Percentiles rank a stretch among this genome's conserved stretches.
Conservation (phyloP, 2,113 vertebrate genomes). For the Ameiurus melas region DNA sequence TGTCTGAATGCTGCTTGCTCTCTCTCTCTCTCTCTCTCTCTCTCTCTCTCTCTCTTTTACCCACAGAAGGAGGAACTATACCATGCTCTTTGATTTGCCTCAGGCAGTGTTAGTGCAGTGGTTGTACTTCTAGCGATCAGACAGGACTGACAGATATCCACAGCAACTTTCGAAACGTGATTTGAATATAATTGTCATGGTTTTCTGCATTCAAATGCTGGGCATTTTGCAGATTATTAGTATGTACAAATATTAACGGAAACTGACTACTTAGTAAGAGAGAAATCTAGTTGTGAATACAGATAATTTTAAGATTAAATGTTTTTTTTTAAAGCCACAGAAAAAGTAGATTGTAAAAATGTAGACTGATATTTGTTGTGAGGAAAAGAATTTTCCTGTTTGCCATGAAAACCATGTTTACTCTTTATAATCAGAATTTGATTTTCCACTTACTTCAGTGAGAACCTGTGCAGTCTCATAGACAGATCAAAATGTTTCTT, state of each 20-base stretch:
- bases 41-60: neutral
- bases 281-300: neutral
- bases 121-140: neutral
- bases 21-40: neutral
- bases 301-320: neutral
- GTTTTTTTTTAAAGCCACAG: neutral
- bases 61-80: neutral
- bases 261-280: neutral
- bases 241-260: neutral
- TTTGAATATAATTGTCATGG: neutral
- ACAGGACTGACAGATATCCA: neutral
- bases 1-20: neutral
- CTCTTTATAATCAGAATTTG: neutral
- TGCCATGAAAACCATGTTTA: neutral
- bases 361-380: neutral
- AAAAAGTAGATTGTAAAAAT: neutral
- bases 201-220: neutral
- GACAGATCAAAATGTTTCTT: neutral
- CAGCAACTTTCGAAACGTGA: neutral
- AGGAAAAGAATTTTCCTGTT: neutral
- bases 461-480: neutral
- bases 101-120: neutral
- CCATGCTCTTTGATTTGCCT: neutral
- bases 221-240: neutral
- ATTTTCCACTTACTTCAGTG: neutral